Conservation (phyloP, 2,113 vertebrate species). For the Pimephales promelas region DNA sequence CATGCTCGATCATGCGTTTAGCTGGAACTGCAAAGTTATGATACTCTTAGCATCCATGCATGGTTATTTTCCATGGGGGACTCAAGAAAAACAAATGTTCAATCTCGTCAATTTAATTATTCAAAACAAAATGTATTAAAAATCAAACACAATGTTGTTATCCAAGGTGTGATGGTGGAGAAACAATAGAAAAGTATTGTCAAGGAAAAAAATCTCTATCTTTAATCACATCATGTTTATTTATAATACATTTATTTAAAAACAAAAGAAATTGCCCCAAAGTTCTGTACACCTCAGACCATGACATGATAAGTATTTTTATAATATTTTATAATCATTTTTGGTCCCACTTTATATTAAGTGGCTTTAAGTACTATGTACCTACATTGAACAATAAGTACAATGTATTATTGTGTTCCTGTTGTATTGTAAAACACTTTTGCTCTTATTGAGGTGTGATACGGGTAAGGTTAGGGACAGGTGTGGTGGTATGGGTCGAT, state of each 20-base stretch:
- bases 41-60: conserved; percentile 38
- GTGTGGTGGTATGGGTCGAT: too few relatives aligned
- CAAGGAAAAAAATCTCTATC: background rate
- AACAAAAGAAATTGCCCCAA: background rate
- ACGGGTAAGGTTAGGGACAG: too few relatives aligned
- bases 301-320: background rate
- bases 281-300: background rate
- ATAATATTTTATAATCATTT: background rate
- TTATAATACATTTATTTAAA: background rate
- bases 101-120: conserved; percentile 33
- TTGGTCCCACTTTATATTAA: too few relatives aligned
- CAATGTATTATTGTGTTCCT: too few relatives aligned
- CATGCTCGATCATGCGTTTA: conserved; percentile 38
- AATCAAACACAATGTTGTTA: background rate
- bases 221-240: background rate
- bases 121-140: conserved; percentile 9
- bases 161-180: background rate
- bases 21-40: conserved; percentile 45
- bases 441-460: too few relatives aligned
- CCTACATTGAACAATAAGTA: too few relatives aligned
- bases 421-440: too few relatives aligned
- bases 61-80: conserved; percentile 10
- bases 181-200: background rate
- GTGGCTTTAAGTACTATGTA: too few relatives aligned
- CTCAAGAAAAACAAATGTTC: conserved; percentile 36